A percentile compares a stretch with the other conserved stretches of the same genome.
Conservation (phyloP, 2,797 vertebrate genomes). For the Hemibagrus guttatus region DNA sequence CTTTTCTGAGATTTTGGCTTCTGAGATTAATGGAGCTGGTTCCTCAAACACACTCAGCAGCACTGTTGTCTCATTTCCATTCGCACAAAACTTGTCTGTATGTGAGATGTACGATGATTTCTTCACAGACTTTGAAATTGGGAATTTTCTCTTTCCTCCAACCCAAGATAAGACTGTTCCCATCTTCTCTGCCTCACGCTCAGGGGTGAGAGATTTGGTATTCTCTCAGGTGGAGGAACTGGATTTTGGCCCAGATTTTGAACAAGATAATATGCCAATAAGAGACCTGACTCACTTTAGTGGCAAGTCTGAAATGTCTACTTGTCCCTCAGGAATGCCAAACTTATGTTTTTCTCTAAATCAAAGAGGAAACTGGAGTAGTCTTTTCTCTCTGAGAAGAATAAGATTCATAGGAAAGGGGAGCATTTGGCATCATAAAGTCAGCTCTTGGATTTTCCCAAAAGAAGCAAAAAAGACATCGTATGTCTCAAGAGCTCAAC, state of each 20-base stretch:
- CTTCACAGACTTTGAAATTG: slow-evolving; percentile 69
- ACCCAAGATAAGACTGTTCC: slow-evolving; percentile 64
- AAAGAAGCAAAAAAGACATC: slow-evolving; percentile 37
- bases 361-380: slow-evolving; percentile 61
- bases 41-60: slow-evolving; percentile 12
- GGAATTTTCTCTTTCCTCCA: slow-evolving; percentile 54
- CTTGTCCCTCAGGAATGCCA: slow-evolving; percentile 56
- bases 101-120: slow-evolving; percentile 78
- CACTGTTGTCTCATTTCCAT: slow-evolving; percentile 43
- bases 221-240: slow-evolving; percentile 77
- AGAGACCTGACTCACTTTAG: slow-evolving; percentile 56
- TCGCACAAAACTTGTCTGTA: slow-evolving; percentile 65
- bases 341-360: slow-evolving; percentile 65
- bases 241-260: slow-evolving; percentile 57
- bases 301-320: slow-evolving; percentile 26
- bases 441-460: slow-evolving; percentile 61
- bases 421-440: slow-evolving; percentile 62
- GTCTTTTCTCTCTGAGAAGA: slow-evolving; percentile 63
- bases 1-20: slow-evolving; percentile 64
- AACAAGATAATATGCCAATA: slow-evolving; percentile 53
- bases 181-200: slow-evolving; percentile 74
- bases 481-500: slow-evolving; percentile 19
- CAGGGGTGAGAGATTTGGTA: slow-evolving; percentile 71
- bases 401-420: slow-evolving; percentile 62
- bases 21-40: slow-evolving; percentile 55